Percentiles rank a stretch among this genome's conserved stretches.
Evolutionary conservation across 2,113 vertebrate genomes (phyloP).

Genomic region (Heloderma charlesbogerti): DNA sequence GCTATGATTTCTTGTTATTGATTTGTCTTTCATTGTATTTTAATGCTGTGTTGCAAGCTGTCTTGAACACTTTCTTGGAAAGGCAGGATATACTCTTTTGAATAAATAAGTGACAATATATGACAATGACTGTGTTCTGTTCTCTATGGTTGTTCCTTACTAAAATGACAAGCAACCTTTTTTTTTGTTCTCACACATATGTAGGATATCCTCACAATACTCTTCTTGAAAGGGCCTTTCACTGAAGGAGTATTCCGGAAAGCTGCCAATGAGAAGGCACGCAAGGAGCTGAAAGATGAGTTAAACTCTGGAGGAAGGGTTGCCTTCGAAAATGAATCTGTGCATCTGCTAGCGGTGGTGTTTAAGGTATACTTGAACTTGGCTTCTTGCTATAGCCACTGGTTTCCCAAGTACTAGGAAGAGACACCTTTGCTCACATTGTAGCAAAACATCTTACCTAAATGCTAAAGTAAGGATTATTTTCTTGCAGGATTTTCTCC

Average conservation of each 20-base stretch:
- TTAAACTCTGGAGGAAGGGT: slow-evolving; percentile 83
- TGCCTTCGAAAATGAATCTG: slow-evolving; percentile 81
- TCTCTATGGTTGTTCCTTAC: slow-evolving; percentile 14
- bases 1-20: not conserved
- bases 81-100: not conserved
- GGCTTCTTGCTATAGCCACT: not conserved
- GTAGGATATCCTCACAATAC: slow-evolving; percentile 87
- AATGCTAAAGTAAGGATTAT: slow-evolving; percentile 2
- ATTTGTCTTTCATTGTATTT: not conserved
- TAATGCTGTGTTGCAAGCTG: not conserved
- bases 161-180: slow-evolving; percentile 23
- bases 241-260: slow-evolving; percentile 95
- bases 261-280: slow-evolving; percentile 86
- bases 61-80: not conserved
- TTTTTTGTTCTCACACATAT: not conserved
- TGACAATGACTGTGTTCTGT: not conserved
- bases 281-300: slow-evolving; percentile 87
- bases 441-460: accelerated
- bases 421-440: not conserved
- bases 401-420: not conserved
- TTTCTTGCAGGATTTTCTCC: slow-evolving; percentile 88
- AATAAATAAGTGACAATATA: not conserved
- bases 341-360: slow-evolving; percentile 87
- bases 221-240: slow-evolving; percentile 86
- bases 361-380: slow-evolving; percentile 84